These are phyloP conservation scores for Misgurnus mizolepis DNA, from an alignment of 2,113 vertebrate genomes.

Conservation along the genomic window DNA sequence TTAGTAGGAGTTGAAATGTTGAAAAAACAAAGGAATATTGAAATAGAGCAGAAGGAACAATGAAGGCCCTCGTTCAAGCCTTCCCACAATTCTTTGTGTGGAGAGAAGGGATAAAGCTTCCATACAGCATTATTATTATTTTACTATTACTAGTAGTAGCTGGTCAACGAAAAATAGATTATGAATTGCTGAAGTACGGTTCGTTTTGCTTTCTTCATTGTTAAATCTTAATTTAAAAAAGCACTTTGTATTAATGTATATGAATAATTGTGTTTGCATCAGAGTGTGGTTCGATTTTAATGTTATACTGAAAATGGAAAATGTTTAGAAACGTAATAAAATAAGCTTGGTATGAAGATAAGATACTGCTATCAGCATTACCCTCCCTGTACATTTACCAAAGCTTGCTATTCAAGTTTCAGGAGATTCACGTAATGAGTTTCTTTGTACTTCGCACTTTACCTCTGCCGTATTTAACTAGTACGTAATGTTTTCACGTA, in stretches of 20 bases:
- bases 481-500: slow-evolving; percentile 44
- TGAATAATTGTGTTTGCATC: slow-evolving; percentile 26
- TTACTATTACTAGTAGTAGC: slow-evolving; percentile 5
- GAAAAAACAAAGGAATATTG: background rate
- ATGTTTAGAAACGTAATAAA: slow-evolving; percentile 32
- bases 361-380: slow-evolving; percentile 65
- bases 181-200: background rate
- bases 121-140: slow-evolving; percentile 29
- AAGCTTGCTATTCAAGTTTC: slow-evolving; percentile 67
- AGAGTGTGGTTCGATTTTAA: slow-evolving; percentile 26
- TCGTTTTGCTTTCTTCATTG: slow-evolving; percentile 38
- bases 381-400: slow-evolving; percentile 58
- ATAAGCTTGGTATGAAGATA: slow-evolving; percentile 71
- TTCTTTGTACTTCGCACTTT: slow-evolving; percentile 79
- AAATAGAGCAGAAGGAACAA: background rate
- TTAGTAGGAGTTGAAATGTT: background rate
- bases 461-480: slow-evolving; percentile 70
- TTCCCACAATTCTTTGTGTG: slow-evolving; percentile 1
- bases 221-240: slow-evolving; percentile 64
- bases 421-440: slow-evolving; percentile 61
- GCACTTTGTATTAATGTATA: slow-evolving; percentile 71
- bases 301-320: slow-evolving; percentile 12
- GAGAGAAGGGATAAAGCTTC: background rate
- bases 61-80: background rate
- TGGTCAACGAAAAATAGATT: background rate